Evolutionary conservation across 1,140 invertebrate genomes (phyloP), one percentile per base, ranked within the genome.

Genomic region (Laodelphax striatellus): DNA sequence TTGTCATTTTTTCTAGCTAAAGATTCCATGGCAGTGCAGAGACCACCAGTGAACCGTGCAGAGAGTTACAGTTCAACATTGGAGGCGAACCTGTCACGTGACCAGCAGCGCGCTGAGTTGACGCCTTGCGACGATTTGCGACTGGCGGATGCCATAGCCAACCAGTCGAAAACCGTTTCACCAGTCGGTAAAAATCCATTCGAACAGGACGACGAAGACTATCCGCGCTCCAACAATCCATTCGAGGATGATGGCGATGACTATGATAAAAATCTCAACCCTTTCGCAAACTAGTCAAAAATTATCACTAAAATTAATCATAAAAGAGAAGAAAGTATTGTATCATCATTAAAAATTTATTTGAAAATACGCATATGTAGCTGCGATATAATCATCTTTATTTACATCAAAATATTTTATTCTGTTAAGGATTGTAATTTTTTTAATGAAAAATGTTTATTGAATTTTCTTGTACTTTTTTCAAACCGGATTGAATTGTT

Each of bases 251-350:
- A 76, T 19, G 70, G 21, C 16, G 34, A 38, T 38, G 34, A 38
- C 11, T 84, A 84, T 68, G 80, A 84, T 66, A 82, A 82, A 65
- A 84, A 83, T 68, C 68, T 82, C 16, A 85, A 86, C 71, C 82
- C 82, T 14, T 86, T 86, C 67, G 34, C 34, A 38, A 38, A 9
- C 34, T 38, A 38, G 34, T 38, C 34, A 38, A 9, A 38, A 9
- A 38, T 38, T 2, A 38, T 13, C 34, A 38, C 3, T 38, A 5
- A 13, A 38, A 38, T 31, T 31, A 31, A 38, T 38, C 6, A 28
- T 4, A 4, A 28, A 6, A 28, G 24, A 9, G 3, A 9, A 13
- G 1, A 8, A 38, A 38, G 34, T 38, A 38, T 38, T 38, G 34
- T 11, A 38, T 2, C 34, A 38, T 11, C 24, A 38, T 38, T 38